These are phyloP conservation scores for Trachelus iudaicus DNA, from an alignment of 2,888 invertebrate genomes.

Conservation along the genomic window DNA sequence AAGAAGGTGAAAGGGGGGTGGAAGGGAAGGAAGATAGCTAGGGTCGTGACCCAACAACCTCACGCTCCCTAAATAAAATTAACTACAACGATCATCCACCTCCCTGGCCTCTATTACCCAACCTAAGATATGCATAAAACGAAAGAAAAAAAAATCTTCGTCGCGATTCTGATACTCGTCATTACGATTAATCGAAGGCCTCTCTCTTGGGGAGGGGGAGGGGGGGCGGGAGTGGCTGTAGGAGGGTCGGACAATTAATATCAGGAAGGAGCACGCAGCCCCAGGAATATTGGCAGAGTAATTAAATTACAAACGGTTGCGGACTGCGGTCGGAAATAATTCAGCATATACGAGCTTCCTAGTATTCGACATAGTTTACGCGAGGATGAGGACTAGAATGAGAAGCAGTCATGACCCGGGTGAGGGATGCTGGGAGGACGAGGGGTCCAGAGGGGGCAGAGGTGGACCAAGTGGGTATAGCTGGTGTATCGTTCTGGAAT, in stretches of 20 bases:
- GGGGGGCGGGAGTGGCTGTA: not conserved
- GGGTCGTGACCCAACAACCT: not conserved
- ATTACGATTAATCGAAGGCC: not conserved
- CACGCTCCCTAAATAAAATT: not conserved
- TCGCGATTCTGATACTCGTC: not conserved
- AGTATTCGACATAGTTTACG: constrained; percentile 46
- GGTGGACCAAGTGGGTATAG: not conserved
- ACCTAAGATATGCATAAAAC: not conserved
- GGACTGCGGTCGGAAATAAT: constrained; percentile 62
- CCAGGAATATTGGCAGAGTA: constrained; percentile 50
- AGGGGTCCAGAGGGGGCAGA: too few species aligned
- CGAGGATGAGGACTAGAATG: constrained; percentile 22
- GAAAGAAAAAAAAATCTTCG: not conserved
- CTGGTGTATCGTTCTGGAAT: not conserved
- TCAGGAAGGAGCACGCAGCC: constrained; percentile 10
- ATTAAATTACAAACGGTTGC: constrained; percentile 59
- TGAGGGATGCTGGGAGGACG: not conserved
- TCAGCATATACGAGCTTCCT: constrained; percentile 54
- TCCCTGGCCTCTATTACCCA: not conserved
- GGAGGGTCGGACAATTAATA: not conserved
- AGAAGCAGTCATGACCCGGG: not conserved
- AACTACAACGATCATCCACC: not conserved
- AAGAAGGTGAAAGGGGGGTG: not conserved
- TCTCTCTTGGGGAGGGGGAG: too few species aligned
- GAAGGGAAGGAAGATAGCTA: not conserved